Evolutionary conservation across 2,888 invertebrate genomes (phyloP).

Genomic region (Mimas tiliae): DNA sequence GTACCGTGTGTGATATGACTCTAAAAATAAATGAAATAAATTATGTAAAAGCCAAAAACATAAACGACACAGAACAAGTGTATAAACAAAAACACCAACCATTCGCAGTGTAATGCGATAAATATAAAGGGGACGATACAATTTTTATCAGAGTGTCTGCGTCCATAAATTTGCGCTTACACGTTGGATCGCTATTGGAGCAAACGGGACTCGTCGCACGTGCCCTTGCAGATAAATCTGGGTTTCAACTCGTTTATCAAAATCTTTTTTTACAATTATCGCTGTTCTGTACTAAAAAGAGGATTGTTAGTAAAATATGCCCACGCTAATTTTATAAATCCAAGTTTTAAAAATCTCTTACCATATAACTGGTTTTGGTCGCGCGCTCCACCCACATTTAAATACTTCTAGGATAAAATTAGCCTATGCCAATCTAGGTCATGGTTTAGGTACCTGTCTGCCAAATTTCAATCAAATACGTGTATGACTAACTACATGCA

Average conservation of each 20-base stretch:
- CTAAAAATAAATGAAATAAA: background rate
- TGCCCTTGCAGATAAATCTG: conserved; percentile 62
- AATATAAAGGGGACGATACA: conserved; percentile 65
- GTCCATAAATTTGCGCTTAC: conserved; percentile 77
- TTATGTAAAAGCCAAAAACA: conserved; percentile 8
- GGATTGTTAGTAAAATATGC: background rate
- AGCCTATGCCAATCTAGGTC: too few relatives aligned
- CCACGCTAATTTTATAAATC: background rate
- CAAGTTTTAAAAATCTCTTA: background rate
- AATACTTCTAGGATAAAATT: too few relatives aligned
- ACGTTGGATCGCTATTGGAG: conserved; percentile 64
- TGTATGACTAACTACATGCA: too few relatives aligned
- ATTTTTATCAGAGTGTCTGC: conserved; percentile 72
- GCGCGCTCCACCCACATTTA: too few relatives aligned
- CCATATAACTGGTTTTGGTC: background rate
- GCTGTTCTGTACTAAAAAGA: background rate
- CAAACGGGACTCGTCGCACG: conserved; percentile 56
- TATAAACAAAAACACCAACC: conserved; percentile 45
- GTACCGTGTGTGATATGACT: too few relatives aligned
- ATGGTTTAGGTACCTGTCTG: too few relatives aligned
- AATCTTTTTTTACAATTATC: conserved; percentile 29
- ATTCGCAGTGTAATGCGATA: conserved; percentile 52
- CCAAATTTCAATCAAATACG: too few relatives aligned
- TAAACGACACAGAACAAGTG: conserved; percentile 26
- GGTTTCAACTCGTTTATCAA: conserved; percentile 46